Evolutionary conservation across 2,113 vertebrate genomes (phyloP).

Genomic region (Hemibagrus wyckioides): DNA sequence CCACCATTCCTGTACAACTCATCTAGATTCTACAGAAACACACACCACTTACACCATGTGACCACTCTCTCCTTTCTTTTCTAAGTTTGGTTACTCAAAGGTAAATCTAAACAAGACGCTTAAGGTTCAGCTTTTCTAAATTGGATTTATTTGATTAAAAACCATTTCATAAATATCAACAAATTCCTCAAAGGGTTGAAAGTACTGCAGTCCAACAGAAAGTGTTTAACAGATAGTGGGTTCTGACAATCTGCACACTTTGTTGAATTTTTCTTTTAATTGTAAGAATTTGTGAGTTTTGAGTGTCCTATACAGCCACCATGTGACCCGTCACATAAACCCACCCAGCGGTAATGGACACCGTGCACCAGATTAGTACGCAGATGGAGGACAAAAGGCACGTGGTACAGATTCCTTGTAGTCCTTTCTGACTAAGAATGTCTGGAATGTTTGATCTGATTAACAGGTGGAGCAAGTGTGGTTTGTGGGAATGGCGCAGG

Average conservation of each 20-base stretch:
- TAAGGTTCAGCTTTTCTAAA: no score
- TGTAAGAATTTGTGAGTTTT: no score
- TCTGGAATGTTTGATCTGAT: not conserved
- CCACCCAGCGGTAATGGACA: not conserved
- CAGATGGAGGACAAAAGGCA: not conserved
- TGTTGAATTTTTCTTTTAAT: no score
- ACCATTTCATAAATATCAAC: no score
- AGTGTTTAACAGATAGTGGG: no score
- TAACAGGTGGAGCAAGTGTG: not conserved
- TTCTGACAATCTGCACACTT: no score
- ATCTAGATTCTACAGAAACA: not conserved
- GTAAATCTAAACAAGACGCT: no score
- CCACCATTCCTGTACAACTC: slow-evolving; percentile 54
- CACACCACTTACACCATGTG: not conserved
- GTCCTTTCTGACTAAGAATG: not conserved
- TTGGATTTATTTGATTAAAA: no score
- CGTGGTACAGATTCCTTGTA: not conserved
- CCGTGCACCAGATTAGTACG: not conserved
- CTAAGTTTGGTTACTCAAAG: no score
- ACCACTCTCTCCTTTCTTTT: no score
- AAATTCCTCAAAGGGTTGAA: no score
- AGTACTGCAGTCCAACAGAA: no score
- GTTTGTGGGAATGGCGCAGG: not conserved
- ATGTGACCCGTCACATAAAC: not conserved
- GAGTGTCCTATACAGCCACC: not conserved